phyloP scores from a whole-genome alignment of 2,113 vertebrate species.

The Zeus faber region DNA sequence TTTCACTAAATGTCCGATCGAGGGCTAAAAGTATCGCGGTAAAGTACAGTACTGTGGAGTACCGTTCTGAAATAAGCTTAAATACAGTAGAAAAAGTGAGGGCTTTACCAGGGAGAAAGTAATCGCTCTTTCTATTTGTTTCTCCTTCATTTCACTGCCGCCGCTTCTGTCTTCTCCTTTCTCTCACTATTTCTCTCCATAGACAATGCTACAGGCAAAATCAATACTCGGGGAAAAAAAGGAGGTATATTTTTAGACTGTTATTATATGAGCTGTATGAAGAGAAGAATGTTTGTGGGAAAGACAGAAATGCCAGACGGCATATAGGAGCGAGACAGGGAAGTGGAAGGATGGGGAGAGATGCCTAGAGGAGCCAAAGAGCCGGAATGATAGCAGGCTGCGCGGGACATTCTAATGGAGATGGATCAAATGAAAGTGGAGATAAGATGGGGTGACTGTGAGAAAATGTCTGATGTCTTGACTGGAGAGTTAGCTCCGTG shows the following conservation, averaged over 20 bases:
- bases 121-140: conserved; percentile 62
- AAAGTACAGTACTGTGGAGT: not conserved
- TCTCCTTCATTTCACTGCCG: conserved; percentile 55
- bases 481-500: conserved; percentile 12
- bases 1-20: conserved; percentile 12
- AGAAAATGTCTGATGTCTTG: conserved; percentile 66
- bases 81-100: conserved; percentile 54
- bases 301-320: conserved; percentile 65
- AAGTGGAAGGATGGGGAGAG: conserved; percentile 25
- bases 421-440: conserved; percentile 62
- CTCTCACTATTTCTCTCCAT: conserved; percentile 56
- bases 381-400: conserved; percentile 45
- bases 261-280: conserved; percentile 75
- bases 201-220: conserved; percentile 82
- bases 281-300: conserved; percentile 71
- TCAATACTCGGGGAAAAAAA: conserved; percentile 73
- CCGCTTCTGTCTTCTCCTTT: conserved; percentile 40
- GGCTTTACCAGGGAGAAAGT: conserved; percentile 56
- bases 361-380: conserved; percentile 41
- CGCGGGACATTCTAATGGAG: conserved; percentile 61
- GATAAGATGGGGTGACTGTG: conserved; percentile 64
- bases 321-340: conserved; percentile 52
- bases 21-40: not conserved
- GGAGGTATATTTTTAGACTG: conserved; percentile 80
- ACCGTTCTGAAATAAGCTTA: conserved; percentile 32